Evolutionary conservation across 2,113 vertebrate genomes (phyloP).

Genomic region (Cyanoderma ruficeps): DNA sequence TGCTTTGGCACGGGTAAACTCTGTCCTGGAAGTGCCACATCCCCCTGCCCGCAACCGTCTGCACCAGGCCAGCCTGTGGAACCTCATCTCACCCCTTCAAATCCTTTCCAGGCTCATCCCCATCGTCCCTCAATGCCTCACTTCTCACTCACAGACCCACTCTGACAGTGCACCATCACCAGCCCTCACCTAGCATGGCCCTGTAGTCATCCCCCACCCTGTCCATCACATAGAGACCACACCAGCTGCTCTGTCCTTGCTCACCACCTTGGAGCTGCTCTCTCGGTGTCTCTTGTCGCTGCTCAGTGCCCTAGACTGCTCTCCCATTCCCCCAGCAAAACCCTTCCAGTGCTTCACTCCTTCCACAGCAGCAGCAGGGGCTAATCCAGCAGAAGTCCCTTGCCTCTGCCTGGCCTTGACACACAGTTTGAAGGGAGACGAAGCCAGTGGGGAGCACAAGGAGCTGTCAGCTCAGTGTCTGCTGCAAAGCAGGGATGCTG

Average conservation of each 20-base stretch:
- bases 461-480: neutral
- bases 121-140: neutral
- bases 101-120: neutral
- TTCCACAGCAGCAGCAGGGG: neutral
- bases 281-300: rapidly evolving
- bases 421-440: neutral
- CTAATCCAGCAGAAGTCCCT: neutral
- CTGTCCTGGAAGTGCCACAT: neutral
- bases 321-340: neutral
- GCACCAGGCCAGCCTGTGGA: rapidly evolving
- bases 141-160: neutral
- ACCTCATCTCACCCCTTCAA: neutral
- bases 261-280: rapidly evolving
- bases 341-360: neutral
- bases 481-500: neutral
- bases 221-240: rapidly evolving
- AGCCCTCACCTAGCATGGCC: neutral
- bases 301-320: neutral
- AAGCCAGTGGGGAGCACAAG: neutral
- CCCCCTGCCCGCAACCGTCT: neutral
- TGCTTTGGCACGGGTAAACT: neutral
- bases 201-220: neutral
- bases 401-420: neutral
- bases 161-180: rapidly evolving
- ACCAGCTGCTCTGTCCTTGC: neutral